Evolutionary conservation across 1,140 invertebrate genomes (phyloP).

Genomic region (Magallana angulata): DNA sequence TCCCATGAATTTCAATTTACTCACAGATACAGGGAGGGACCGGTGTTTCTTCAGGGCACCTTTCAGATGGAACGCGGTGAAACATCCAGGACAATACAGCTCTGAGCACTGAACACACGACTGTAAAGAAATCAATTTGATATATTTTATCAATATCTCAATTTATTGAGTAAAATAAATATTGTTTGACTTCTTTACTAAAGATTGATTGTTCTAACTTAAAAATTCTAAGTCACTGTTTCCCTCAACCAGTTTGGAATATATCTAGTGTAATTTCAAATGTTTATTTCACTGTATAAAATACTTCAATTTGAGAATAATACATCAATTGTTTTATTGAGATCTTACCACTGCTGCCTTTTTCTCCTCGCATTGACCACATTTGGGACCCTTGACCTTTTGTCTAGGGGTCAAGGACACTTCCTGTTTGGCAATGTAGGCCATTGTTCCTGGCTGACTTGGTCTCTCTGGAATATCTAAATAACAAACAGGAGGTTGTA

Average conservation of each 20-base stretch:
- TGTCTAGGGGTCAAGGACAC: conserved; percentile 55
- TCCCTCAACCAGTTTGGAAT: too few species aligned
- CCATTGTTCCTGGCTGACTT: conserved; percentile 75
- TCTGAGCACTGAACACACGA: conserved; percentile 78
- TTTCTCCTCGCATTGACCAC: conserved; percentile 80
- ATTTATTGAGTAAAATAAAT: too few species aligned
- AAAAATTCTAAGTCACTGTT: too few species aligned
- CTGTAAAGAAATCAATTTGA: conserved; percentile 62
- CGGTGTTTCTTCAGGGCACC: conserved; percentile 79
- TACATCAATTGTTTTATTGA: too few species aligned
- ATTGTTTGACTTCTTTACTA: too few species aligned
- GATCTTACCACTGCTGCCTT: conserved; percentile 76
- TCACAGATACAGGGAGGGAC: conserved; percentile 75
- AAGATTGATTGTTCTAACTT: too few species aligned
- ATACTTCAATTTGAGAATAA: too few species aligned
- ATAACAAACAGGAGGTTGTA: not conserved
- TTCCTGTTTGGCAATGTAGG: conserved; percentile 71
- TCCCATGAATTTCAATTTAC: conserved; percentile 29
- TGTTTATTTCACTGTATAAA: too few species aligned
- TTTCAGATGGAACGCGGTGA: conserved; percentile 78
- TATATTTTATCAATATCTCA: not conserved
- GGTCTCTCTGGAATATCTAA: conserved; percentile 70
- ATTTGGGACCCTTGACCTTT: conserved; percentile 73
- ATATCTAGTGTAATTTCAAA: too few species aligned
- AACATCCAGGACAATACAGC: conserved; percentile 78